Base-by-base conservation (phyloP, 2,888 invertebrate genomes). In the Cryptocephalus moraei region DNA sequence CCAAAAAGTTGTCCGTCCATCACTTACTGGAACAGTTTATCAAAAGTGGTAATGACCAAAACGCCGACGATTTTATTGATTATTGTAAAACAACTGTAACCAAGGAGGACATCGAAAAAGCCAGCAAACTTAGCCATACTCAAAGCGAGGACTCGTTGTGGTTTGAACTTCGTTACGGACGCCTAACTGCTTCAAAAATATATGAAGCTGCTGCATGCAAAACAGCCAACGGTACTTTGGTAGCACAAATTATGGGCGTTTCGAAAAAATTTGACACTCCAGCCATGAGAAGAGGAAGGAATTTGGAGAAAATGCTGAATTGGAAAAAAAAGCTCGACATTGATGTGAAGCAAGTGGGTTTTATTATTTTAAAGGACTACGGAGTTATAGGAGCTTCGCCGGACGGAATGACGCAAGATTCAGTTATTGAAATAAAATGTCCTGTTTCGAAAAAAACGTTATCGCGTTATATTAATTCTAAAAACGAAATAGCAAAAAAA, bases 91-190 rank as follows among this genome's bases (percentile, higher is more conserved):
- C n/a, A n/a, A n/a, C n/a, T n/a, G n/a, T n/a, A n/a, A n/a, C n/a
- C n/a, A n/a, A n/a, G n/a, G n/a, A n/a, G n/a, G n/a, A n/a, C n/a
- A n/a, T n/a, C n/a, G n/a, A n/a, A n/a, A n/a, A n/a, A n/a, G n/a
- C n/a, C n/a, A n/a, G n/a, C n/a, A n/a, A n/a, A n/a, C n/a, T n/a
- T n/a, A n/a, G n/a, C n/a, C n/a, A n/a, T n/a, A n/a, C 43, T 8
- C 53, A 55, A 44, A 9, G 45, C 36, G 42, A 51, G 41, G 49
- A 36, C 40, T 44, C 22, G 44, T 13, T 55, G 33, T 64, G 64
- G 63, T 48, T 53, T 46, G 60, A 64, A 49, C 44, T 62, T 9
- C 50, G 64, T 41, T 64, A 63, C 56, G 62, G 61, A 41, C 44
- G 62, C 8, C 43, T 64, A 1, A 64, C 62, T 12, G 63, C 62